Percentiles rank a stretch among this genome's conserved stretches.
These are phyloP conservation scores for Hydropsyche tenuis DNA, from an alignment of 1,140 invertebrate species.

Conservation along the genomic window DNA sequence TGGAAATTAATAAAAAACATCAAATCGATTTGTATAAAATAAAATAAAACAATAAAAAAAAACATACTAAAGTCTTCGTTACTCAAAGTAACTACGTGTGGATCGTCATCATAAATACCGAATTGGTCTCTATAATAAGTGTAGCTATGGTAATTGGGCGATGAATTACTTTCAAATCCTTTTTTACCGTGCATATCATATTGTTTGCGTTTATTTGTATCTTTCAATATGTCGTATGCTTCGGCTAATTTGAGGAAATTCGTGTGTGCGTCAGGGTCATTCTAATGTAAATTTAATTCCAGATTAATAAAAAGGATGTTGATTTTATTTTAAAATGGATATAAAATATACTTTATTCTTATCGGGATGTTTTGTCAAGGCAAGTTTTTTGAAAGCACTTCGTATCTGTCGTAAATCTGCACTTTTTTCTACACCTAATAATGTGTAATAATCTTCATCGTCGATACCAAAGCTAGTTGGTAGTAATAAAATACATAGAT, in stretches of 20 bases:
- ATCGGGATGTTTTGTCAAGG: constrained; percentile 73
- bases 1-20: constrained; percentile 51
- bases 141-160: constrained; percentile 74
- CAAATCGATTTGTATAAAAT: constrained; percentile 6
- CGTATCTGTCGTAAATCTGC: constrained; percentile 70
- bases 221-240: constrained; percentile 82
- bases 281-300: constrained; percentile 62
- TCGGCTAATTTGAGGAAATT: constrained; percentile 75
- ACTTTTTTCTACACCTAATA: constrained; percentile 67
- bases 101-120: constrained; percentile 86
- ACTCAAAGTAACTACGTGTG: constrained; percentile 76
- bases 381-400: constrained; percentile 74
- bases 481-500: constrained; percentile 1
- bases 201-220: constrained; percentile 74
- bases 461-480: constrained; percentile 4
- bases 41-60: constrained; percentile 26
- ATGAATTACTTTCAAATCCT: constrained; percentile 60
- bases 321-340: too few relatives aligned
- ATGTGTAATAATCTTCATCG: constrained; percentile 65
- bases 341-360: constrained; percentile 73
- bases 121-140: constrained; percentile 82
- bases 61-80: constrained; percentile 76
- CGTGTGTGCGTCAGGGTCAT: constrained; percentile 73
- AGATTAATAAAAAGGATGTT: too few relatives aligned
- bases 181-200: constrained; percentile 81